Percentiles rank a stretch among this genome's conserved stretches.
phyloP scores from a whole-genome alignment of 2,113 vertebrate genomes.

The Neolamprologus caudopunctatus region DNA sequence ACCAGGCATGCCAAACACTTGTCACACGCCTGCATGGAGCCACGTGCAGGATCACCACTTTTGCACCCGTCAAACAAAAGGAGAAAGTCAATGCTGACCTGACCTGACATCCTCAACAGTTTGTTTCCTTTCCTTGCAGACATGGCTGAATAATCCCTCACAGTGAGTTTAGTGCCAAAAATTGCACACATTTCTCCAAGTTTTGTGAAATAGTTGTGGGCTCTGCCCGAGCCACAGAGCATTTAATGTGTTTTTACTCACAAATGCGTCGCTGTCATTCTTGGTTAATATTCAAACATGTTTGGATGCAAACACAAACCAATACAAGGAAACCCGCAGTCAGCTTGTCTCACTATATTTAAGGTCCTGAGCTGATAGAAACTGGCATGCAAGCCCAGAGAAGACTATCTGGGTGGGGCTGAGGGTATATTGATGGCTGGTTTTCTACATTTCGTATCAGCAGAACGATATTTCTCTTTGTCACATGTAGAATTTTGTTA shows the following conservation, averaged over 20 bases:
- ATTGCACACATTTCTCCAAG: constrained; percentile 4
- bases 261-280: not conserved
- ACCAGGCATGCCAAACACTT: not conserved
- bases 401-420: constrained; percentile 5
- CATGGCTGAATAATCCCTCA: not conserved
- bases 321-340: not conserved
- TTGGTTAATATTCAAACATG: not conserved
- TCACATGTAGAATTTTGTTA: not conserved
- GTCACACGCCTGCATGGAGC: not conserved
- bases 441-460: not conserved
- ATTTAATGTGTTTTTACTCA: not conserved
- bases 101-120: not conserved
- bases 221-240: not conserved
- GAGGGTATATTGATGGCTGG: not conserved
- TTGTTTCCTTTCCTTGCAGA: not conserved
- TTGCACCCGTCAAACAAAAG: not conserved
- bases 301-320: not conserved
- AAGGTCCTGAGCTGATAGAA: not conserved
- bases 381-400: constrained; percentile 5
- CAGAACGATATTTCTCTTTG: not conserved
- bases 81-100: not conserved
- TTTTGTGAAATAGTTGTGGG: not conserved
- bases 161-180: not conserved
- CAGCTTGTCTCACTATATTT: not conserved
- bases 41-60: not conserved